These are phyloP conservation scores for Chaenocephalus aceratus DNA, from an alignment of 2,113 vertebrate genomes.

Conservation along the genomic window DNA sequence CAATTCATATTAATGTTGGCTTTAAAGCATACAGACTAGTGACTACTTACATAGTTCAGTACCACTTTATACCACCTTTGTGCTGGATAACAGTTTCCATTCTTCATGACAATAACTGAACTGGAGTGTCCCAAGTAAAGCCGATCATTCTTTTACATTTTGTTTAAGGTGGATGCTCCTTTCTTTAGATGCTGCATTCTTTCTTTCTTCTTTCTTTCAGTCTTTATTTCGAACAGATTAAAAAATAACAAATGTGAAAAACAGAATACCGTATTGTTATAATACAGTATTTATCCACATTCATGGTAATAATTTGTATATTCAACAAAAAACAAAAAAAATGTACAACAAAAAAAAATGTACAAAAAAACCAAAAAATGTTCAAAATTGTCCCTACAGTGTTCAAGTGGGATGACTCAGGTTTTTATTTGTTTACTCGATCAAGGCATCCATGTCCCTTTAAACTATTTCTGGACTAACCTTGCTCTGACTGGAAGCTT, in stretches of 20 bases:
- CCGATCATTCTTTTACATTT: background rate
- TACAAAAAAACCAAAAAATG: no score
- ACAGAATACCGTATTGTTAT: no score
- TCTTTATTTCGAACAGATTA: no score
- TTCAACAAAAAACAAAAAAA: no score
- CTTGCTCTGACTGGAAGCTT: background rate
- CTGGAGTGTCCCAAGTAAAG: background rate
- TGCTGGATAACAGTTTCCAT: background rate
- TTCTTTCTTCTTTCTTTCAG: no score
- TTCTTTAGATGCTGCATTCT: background rate
- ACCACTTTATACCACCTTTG: background rate
- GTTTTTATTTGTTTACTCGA: background rate
- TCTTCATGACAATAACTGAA: constrained; percentile 8
- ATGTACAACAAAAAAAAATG: no score
- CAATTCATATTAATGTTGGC: background rate
- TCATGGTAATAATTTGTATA: no score
- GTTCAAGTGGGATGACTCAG: background rate
- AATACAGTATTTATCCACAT: no score
- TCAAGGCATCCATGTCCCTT: background rate
- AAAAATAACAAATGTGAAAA: no score
- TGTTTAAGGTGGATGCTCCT: background rate
- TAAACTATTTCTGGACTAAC: background rate
- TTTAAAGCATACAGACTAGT: background rate
- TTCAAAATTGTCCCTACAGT: background rate
- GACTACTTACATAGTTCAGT: background rate